phyloP scores from a whole-genome alignment of 1,140 invertebrate genomes.

The Leptopilina clavipes region DNA sequence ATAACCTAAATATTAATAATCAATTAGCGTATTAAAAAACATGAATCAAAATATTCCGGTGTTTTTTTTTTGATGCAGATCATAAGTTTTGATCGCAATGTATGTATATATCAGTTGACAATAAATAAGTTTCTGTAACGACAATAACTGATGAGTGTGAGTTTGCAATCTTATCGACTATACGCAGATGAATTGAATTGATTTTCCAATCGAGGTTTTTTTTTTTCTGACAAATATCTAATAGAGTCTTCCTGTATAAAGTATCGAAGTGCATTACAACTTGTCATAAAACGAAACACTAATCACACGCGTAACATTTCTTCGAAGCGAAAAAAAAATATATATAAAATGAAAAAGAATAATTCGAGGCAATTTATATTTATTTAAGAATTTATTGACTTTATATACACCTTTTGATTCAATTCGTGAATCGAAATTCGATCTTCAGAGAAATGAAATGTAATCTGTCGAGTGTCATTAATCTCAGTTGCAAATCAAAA shows the following conservation, averaged over 20 bases:
- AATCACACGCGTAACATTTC: no score
- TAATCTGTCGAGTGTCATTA: neutral
- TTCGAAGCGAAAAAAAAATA: neutral
- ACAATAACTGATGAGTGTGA: constrained; percentile 43
- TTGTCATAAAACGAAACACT: neutral
- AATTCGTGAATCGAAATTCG: neutral
- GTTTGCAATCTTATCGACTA: constrained; percentile 55
- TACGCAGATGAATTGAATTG: constrained; percentile 54
- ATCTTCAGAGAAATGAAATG: neutral
- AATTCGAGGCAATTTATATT: neutral
- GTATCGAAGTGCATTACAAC: neutral
- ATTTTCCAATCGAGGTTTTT: constrained; percentile 53
- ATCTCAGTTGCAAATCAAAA: neutral
- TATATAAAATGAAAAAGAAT: neutral
- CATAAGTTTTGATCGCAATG: neutral
- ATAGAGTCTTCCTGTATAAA: neutral
- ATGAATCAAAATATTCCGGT: neutral
- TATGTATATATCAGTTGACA: constrained; percentile 45
- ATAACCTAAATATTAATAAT: no score
- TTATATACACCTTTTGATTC: no score
- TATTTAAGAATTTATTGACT: neutral
- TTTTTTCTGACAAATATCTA: constrained; percentile 45
- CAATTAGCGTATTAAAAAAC: no score
- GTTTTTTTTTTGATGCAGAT: no score
- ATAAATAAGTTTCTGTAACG: constrained; percentile 55